Percentiles rank a stretch among this genome's conserved stretches.
Evolutionary conservation across 2,797 vertebrate species (phyloP).

Genomic region (Anas capensis): DNA sequence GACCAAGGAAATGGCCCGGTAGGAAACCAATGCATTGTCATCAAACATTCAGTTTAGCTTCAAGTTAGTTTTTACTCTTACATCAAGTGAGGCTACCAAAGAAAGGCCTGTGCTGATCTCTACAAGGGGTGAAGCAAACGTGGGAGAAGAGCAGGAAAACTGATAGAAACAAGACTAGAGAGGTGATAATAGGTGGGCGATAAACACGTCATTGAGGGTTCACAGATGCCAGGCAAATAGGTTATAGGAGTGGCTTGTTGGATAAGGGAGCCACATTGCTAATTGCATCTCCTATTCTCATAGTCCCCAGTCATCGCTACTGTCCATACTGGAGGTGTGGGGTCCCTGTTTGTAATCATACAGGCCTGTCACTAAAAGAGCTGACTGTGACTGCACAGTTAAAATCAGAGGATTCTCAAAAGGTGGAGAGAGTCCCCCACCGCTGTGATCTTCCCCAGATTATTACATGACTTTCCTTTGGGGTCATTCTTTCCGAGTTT

Average conservation of each 20-base stretch:
- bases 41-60: neutral
- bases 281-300: neutral
- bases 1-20: slow-evolving; percentile 98
- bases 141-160: neutral
- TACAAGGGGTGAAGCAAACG: neutral
- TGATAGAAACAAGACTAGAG: neutral
- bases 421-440: neutral
- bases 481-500: neutral
- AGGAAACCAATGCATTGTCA: slow-evolving; percentile 29
- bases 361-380: neutral
- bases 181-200: neutral
- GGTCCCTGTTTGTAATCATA: neutral
- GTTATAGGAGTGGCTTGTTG: neutral
- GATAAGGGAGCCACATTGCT: neutral
- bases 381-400: neutral
- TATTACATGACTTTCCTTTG: neutral
- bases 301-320: neutral
- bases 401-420: neutral
- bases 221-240: neutral
- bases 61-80: neutral
- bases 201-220: neutral
- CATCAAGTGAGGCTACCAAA: neutral
- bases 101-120: neutral
- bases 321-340: neutral
- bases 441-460: neutral